Conservation (phyloP, 2,797 vertebrate genomes). For the Gymnothorax javanicus region DNA sequence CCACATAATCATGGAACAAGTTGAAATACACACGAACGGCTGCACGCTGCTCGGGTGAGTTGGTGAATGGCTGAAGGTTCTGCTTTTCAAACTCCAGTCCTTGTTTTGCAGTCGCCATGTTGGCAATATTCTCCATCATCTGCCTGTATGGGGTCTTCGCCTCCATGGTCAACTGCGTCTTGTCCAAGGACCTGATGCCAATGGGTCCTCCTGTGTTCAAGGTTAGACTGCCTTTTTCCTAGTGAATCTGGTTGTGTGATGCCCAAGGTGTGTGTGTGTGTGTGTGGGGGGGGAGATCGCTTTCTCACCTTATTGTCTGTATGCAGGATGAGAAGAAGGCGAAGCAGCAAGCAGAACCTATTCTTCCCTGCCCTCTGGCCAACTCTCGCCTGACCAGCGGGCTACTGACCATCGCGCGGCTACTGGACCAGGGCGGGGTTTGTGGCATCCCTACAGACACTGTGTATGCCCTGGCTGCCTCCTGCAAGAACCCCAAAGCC, state of each 20-base stretch:
- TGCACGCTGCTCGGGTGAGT: not conserved
- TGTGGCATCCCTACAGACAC: slow-evolving; percentile 89
- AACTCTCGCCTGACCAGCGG: slow-evolving; percentile 77
- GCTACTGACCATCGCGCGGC: slow-evolving; percentile 71
- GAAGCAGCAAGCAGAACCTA: slow-evolving; percentile 36
- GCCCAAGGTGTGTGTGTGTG: not conserved
- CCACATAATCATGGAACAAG: not conserved
- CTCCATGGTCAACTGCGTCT: slow-evolving; percentile 77
- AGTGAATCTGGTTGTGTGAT: not conserved
- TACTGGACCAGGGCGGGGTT: slow-evolving; percentile 75
- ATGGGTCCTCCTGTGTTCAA: slow-evolving; percentile 75
- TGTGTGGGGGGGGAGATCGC: not conserved
- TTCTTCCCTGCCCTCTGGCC: slow-evolving; percentile 66
- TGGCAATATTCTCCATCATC: slow-evolving; percentile 72
- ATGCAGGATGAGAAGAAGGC: slow-evolving; percentile 55
- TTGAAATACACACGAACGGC: not conserved
- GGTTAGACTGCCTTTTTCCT: slow-evolving; percentile 58
- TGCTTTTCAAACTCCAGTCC: not conserved
- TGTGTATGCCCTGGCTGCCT: slow-evolving; percentile 84
- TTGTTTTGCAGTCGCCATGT: slow-evolving; percentile 70
- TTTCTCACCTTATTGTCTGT: not conserved
- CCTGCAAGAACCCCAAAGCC: slow-evolving; percentile 84
- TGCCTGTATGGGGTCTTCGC: slow-evolving; percentile 80
- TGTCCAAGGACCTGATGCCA: slow-evolving; percentile 73
- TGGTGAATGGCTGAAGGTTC: not conserved